Percentiles rank a stretch among this genome's conserved stretches.
Evolutionary conservation across 1,140 invertebrate species (phyloP).

Genomic region (Thereuonema tuberculata): DNA sequence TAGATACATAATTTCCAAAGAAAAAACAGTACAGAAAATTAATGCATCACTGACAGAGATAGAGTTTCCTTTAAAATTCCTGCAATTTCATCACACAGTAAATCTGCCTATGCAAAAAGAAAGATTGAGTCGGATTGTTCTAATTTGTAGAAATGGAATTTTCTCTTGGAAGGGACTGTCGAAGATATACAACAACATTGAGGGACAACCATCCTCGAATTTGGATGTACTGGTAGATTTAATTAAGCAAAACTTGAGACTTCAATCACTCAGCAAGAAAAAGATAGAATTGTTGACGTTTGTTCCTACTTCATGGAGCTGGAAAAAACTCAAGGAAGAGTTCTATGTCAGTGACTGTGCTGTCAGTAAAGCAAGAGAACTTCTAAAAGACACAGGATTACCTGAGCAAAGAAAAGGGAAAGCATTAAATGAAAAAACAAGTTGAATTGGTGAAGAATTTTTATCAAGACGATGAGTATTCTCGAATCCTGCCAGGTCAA

Average conservation of each 20-base stretch:
- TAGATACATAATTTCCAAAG: too few relatives aligned
- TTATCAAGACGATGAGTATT: constrained; percentile 1
- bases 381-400: not conserved
- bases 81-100: too few relatives aligned
- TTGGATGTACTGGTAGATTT: not conserved
- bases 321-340: not conserved
- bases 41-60: too few relatives aligned
- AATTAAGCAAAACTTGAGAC: not conserved
- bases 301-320: not conserved
- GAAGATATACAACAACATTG: too few relatives aligned
- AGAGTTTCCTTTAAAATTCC: too few relatives aligned
- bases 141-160: too few relatives aligned
- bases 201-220: too few relatives aligned
- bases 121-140: too few relatives aligned
- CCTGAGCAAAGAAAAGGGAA: not conserved
- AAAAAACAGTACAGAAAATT: too few relatives aligned
- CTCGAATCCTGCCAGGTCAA: constrained; percentile 14
- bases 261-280: not conserved
- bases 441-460: not conserved
- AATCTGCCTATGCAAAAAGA: too few relatives aligned
- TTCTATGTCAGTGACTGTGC: not conserved
- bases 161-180: too few relatives aligned
- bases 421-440: not conserved
- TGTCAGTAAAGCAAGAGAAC: not conserved
- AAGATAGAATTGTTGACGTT: too few relatives aligned